A percentile compares a stretch with the other conserved stretches of the same genome.
Conservation (phyloP, 2,888 invertebrate genomes). For the Conistra vaccinii region DNA sequence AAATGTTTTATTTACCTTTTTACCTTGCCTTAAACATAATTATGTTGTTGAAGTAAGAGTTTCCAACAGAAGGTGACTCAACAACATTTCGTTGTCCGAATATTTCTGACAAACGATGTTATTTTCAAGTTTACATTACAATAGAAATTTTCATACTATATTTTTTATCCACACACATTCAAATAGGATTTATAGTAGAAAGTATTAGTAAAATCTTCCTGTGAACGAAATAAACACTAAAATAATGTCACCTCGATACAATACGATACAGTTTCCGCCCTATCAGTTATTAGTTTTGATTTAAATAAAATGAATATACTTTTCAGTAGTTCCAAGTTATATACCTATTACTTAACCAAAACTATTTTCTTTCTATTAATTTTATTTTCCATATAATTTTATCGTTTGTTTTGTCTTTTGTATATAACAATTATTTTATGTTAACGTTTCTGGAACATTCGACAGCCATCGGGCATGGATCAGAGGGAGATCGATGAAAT, state of each 20-base stretch:
- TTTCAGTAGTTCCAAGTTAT: slow-evolving; percentile 3
- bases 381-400: slow-evolving; percentile 37
- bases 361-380: slow-evolving; percentile 1
- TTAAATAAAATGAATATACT: not conserved
- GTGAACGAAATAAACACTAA: not conserved
- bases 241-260: slow-evolving; percentile 8
- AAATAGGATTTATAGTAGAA: not conserved
- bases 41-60: not conserved
- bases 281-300: not conserved
- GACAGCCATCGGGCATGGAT: slow-evolving; percentile 90
- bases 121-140: not conserved
- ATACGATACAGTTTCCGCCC: not conserved
- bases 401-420: slow-evolving; percentile 65
- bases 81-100: not conserved
- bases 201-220: not conserved
- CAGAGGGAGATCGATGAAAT: slow-evolving; percentile 98
- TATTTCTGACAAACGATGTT: not conserved
- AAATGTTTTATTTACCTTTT: not conserved
- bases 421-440: slow-evolving; percentile 65
- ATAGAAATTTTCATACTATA: not conserved
- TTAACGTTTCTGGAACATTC: slow-evolving; percentile 67
- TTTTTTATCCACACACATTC: not conserved
- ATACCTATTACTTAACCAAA: not conserved
- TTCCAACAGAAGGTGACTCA: not conserved
- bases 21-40: not conserved